These are phyloP conservation scores for Girardinichthys multiradiatus DNA, from an alignment of 2,113 vertebrate species.

Conservation along the genomic window DNA sequence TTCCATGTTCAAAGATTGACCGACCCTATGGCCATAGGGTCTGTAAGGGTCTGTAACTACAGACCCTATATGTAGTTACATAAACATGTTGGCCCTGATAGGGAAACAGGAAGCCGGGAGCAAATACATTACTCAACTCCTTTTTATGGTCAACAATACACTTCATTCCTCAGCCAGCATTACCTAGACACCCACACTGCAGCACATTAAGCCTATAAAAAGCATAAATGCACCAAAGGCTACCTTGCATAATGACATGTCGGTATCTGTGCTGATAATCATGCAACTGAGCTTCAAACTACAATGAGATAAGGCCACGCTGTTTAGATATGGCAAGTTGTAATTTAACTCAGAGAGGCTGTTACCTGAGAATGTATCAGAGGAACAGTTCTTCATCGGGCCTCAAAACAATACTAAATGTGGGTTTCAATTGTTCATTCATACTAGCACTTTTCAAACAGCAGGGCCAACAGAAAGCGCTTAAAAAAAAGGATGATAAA, in stretches of 20 bases:
- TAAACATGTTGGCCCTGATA: conserved; percentile 36
- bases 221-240: conserved; percentile 31
- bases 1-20: too few relatives aligned
- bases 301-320: background rate
- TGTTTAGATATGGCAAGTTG: background rate
- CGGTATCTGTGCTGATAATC: conserved; percentile 8
- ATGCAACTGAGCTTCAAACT: background rate
- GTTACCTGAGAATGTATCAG: background rate
- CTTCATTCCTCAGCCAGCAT: conserved; percentile 63
- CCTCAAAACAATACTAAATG: too few relatives aligned
- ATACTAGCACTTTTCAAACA: background rate
- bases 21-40: too few relatives aligned
- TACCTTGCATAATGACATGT: conserved; percentile 22
- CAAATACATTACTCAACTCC: conserved; percentile 62
- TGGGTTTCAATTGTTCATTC: background rate
- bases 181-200: conserved; percentile 42
- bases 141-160: conserved; percentile 70
- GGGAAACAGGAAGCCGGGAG: conserved; percentile 59
- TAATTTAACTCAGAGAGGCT: background rate
- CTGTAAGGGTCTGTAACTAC: too few relatives aligned
- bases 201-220: conserved; percentile 45
- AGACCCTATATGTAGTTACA: conserved; percentile 44
- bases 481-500: too few relatives aligned
- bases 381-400: too few relatives aligned
- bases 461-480: too few relatives aligned